A percentile compares a stretch with the other conserved stretches of the same genome.
Conservation (phyloP, 2,888 invertebrate genomes). For the Calameuta filiformis region DNA sequence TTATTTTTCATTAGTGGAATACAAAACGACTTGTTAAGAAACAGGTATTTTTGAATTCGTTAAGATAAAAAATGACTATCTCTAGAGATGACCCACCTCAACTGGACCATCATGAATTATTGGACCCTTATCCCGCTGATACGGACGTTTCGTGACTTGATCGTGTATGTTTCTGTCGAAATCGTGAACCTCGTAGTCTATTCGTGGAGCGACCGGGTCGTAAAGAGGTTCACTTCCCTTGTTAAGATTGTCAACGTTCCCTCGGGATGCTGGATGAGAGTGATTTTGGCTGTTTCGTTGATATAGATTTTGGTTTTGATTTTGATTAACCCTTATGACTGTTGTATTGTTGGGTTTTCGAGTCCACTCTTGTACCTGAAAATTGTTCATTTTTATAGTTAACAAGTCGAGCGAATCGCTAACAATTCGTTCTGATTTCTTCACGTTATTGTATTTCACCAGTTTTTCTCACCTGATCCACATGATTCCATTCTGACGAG, state of each 20-base stretch:
- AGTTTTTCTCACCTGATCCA: constrained; percentile 54
- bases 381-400: not conserved
- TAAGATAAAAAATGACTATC: too few relatives aligned
- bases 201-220: constrained; percentile 60
- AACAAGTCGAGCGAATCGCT: not conserved
- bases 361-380: constrained; percentile 57
- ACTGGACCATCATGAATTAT: not conserved
- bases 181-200: constrained; percentile 61
- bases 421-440: not conserved
- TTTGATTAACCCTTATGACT: constrained; percentile 62
- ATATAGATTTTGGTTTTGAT: constrained; percentile 42
- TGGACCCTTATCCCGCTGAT: not conserved
- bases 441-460: constrained; percentile 2
- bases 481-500: constrained; percentile 58
- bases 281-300: not conserved
- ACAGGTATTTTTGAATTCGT: too few relatives aligned
- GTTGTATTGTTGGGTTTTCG: constrained; percentile 62
- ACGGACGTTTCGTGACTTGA: constrained; percentile 20
- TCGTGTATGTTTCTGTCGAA: constrained; percentile 51
- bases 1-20: too few relatives aligned
- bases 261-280: not conserved
- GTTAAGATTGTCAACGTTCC: not conserved
- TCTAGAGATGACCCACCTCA: not conserved
- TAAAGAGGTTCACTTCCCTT: constrained; percentile 55
- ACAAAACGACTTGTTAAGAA: too few relatives aligned